Evolutionary conservation across 2,113 vertebrate genomes (phyloP), one percentile per base, ranked within the genome.

Genomic region (Urocolius indicus): DNA sequence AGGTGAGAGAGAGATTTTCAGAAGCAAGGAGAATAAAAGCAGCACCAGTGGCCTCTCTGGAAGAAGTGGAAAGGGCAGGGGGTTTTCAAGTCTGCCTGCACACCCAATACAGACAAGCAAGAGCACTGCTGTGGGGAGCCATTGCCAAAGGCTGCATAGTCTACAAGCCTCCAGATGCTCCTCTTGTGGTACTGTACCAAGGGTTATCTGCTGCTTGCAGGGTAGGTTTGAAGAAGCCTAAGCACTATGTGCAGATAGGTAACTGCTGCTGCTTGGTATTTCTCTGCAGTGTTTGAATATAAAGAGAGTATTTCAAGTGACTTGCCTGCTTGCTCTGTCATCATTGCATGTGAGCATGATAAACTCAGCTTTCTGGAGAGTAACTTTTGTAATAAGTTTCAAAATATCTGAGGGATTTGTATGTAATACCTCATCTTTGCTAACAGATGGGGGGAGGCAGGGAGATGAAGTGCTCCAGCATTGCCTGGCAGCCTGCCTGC

Each of bases 11-110:
- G 49, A 10, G 13, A 48, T 13, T 87, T 68, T 49, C 22, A 17
- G 32, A 20, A 75, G 19, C 5, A 10, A 27, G 14, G 11, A 32
- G 46, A 92, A 24, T 20, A 26, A 48, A 73, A 78, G 38, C 13
- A 21, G 34, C 8, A 13, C 24, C 0, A 0, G 43, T 26, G 21
- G 2, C 9, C 74, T 43, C 9, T 24, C 29, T 23, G 5, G 59
- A 43, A 78, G 66, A 38, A 21, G 63, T 38, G 36, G 46, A 38
- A 0, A 1, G 30, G 69, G 9, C 15, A 4, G 66, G 51, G 38
- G 11, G 8, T 48, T 41, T 63, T 19, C 0, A 1, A 23, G 46
- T 23, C 65, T 41, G 63, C 41, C 45, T 24, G 15, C 11, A 73
- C 76, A 29, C 24, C 17, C 19, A 29, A 22, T 2, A 6, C 1